A percentile compares a stretch with the other conserved stretches of the same genome.
These are phyloP conservation scores for Lepas anatifera DNA, from an alignment of 2,888 invertebrate species.

Conservation along the genomic window DNA sequence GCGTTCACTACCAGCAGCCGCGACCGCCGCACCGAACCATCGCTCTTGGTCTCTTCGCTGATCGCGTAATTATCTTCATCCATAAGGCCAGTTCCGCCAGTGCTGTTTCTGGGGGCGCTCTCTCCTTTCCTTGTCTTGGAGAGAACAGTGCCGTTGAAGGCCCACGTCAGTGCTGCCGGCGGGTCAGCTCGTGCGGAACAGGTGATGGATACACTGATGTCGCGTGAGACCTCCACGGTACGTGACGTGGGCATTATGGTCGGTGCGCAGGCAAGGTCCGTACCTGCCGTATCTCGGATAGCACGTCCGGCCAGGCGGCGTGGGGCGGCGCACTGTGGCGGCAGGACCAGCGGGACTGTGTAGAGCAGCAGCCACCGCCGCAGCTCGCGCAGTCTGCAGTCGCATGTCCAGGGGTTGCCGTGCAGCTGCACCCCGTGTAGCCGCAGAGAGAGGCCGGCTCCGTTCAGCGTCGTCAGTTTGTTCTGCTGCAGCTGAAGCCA, in stretches of 20 bases:
- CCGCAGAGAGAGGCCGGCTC: slow-evolving; percentile 61
- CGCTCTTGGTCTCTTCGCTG: background rate
- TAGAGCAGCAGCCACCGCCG: slow-evolving; percentile 63
- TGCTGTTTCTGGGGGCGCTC: no score
- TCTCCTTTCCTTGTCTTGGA: no score
- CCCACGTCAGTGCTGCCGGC: background rate
- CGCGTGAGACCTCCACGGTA: background rate
- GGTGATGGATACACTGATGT: background rate
- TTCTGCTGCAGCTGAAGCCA: slow-evolving; percentile 75
- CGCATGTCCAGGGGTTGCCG: slow-evolving; percentile 79
- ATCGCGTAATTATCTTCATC: background rate
- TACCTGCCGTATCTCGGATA: slow-evolving; percentile 60
- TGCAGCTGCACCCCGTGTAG: slow-evolving; percentile 70
- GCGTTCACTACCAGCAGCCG: background rate
- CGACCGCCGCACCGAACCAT: background rate
- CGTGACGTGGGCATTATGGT: slow-evolving; percentile 35
- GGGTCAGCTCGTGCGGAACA: background rate
- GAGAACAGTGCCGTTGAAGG: background rate
- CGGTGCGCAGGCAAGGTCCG: slow-evolving; percentile 77
- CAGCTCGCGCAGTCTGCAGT: slow-evolving; percentile 66
- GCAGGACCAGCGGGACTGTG: slow-evolving; percentile 55
- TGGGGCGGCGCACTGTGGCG: slow-evolving; percentile 52
- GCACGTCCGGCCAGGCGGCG: slow-evolving; percentile 40
- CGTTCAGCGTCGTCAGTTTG: slow-evolving; percentile 52
- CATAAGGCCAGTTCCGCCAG: background rate